Evolutionary conservation across 2,113 vertebrate species (phyloP).

Genomic region (Gracilinanus agilis): DNA sequence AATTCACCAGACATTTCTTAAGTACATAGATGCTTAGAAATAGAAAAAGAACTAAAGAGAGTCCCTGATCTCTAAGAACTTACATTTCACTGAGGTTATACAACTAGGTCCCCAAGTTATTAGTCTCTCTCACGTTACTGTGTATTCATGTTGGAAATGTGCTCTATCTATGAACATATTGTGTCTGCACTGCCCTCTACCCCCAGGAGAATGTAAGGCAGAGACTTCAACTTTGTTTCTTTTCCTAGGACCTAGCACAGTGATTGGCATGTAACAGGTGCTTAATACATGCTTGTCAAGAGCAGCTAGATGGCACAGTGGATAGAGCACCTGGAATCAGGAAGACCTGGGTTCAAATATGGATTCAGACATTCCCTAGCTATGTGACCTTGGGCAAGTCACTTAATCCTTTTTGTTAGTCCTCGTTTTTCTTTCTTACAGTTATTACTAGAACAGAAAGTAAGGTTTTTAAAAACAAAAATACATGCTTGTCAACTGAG

Average conservation of each 20-base stretch:
- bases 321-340: too few species aligned
- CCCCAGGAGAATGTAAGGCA: background rate
- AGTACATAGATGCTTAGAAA: background rate
- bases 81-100: background rate
- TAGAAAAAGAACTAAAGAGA: background rate
- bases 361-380: too few species aligned
- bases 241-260: background rate
- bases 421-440: too few species aligned
- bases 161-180: background rate
- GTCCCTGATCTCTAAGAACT: background rate
- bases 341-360: too few species aligned
- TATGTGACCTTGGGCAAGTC: too few species aligned
- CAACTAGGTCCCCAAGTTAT: background rate
- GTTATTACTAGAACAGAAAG: too few species aligned
- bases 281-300: background rate
- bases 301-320: too few species aligned
- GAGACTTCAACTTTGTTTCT: background rate
- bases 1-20: background rate
- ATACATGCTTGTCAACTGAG: background rate
- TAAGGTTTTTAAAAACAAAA: too few species aligned
- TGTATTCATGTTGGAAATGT: background rate
- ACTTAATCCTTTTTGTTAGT: too few species aligned
- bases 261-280: background rate
- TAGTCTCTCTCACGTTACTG: background rate
- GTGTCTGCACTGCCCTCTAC: background rate